These are phyloP conservation scores for Buathra laborator DNA, from an alignment of 2,888 invertebrate genomes.

Conservation along the genomic window DNA sequence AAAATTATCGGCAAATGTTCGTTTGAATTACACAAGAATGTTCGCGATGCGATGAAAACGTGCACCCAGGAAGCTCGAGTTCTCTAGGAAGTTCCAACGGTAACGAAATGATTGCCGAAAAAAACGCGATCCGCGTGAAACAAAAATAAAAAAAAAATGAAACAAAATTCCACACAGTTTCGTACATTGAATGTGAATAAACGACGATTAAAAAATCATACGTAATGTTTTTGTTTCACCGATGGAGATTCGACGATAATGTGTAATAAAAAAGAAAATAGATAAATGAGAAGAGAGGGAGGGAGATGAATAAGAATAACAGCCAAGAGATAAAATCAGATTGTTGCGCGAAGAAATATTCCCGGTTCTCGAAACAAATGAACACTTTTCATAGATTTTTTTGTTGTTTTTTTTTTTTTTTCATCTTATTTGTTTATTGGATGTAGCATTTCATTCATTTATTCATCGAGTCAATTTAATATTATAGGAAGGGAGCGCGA, in stretches of 20 bases:
- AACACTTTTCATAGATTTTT: constrained; percentile 51
- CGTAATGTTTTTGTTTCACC: not conserved
- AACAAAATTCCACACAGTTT: not conserved
- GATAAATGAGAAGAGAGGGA: constrained; percentile 58
- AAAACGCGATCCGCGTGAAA: not conserved
- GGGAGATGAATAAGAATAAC: constrained; percentile 38
- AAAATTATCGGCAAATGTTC: not conserved
- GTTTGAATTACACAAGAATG: not conserved
- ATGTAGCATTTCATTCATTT: constrained; percentile 71
- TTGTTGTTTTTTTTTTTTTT: constrained; percentile 65
- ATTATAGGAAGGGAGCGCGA: constrained; percentile 72
- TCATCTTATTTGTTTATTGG: constrained; percentile 71
- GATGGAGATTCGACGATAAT: constrained; percentile 2
- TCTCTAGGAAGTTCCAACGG: constrained; percentile 45
- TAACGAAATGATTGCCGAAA: constrained; percentile 1
- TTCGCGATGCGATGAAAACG: constrained; percentile 28
- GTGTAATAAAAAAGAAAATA: constrained; percentile 41
- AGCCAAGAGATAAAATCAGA: constrained; percentile 19
- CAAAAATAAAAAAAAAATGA: constrained; percentile 20
- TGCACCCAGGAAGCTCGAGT: constrained; percentile 61
- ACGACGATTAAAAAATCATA: not conserved
- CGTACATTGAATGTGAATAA: not conserved
- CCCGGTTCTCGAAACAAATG: constrained; percentile 41
- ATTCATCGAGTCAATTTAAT: constrained; percentile 73
- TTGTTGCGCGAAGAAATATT: constrained; percentile 17